Base-by-base conservation (phyloP, 2,888 invertebrate species). In the Hesperia comma region DNA sequence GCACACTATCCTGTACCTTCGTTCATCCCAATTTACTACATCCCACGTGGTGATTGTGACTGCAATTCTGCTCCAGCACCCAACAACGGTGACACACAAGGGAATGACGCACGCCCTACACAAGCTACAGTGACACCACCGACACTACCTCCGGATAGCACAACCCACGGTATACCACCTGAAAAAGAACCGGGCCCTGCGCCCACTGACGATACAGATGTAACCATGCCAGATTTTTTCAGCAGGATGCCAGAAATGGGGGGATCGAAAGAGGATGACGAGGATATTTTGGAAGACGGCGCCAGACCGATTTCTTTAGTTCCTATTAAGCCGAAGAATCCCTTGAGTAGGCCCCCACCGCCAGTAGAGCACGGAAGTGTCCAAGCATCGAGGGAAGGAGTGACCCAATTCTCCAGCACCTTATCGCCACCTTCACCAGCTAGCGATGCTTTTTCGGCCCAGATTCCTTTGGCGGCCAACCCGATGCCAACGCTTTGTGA, bases 281-380 rank as follows among this genome's bases (percentile, higher is more conserved):
- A 74, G 41, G 72, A 84, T 71, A 79, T 80, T 43, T 73, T 77
- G 6, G 72, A 68, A 7, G 82, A 83, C 62, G 84, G 82, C n/a
- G 69, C 79, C 3, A 83, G 91, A 69, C 90, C 90, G 6, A 85
- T 92, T 43, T 86, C 86, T 1, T 88, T 88, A 58, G 75, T 74
- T 14, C 78, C 83, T 8, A 75, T 84, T n/a, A 68, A 67, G 21
- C 75, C 83, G 2, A 70, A 75, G 33, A 68, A 61, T n/a, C 75
- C 79, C 17, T 61, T 73, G 40, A 71, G 70, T 37, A 72, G 77
- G 63, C 77, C 79, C 4, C 70, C 74, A 4, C 80, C 82, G 14
- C 72, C 77, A n/a, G 79, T 84, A 0, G 84, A 85, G 17, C 84
- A 84, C 61, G 83, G 83, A 54, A 81, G 74, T 67, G 70, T 60